Base-by-base conservation (phyloP, 2,797 vertebrate genomes). In the Dryobates pubescens region DNA sequence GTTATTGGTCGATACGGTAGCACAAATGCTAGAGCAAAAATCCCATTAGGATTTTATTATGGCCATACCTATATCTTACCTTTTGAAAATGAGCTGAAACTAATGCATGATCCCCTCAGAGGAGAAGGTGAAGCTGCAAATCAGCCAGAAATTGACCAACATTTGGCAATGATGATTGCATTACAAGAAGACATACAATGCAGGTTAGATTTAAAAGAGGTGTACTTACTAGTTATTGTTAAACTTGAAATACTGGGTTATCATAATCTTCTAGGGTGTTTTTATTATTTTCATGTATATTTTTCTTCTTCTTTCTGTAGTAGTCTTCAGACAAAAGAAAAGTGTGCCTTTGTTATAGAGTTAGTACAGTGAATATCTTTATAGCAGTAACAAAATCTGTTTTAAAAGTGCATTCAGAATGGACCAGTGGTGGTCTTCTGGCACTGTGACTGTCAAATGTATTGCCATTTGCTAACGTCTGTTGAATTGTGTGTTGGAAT, bases 141-240 rank as follows among this genome's bases (percentile, higher is more conserved):
- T 91, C 99, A 99, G 86, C 99, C 99, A 5, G 99, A 99, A 73
- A 98, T 99, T 86, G 99, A 99, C 79, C 99, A 99, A 58, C 99
- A 99, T 96, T 97, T 99, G 95, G 97, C 98, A 83, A 99, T 99
- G 99, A 99, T 99, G 99, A 97, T 99, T 95, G 99, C 99, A 0
- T 97, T 99, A 76, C 99, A 99, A 96, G 99, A 99, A 95, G 99
- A 99, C 95, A 99, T 99, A 96, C 99, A 99, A 78, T 99, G 99
- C 99, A 99, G 99, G 99, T 99, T 74, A 96, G 97, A 94, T 84
- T 15, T 34, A 30, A 45, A 20, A 63, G 32, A 56, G 3, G 13
- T 17, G 6, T 71, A 56, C 80, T 92, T 95, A 24, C 18, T 86
- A 54, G 58, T 64, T 93, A 45, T 43, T 90, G 45, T 89, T 38